These are phyloP conservation scores for Takifugu bimaculatus DNA, from an alignment of 2,113 vertebrate species.

Conservation along the genomic window DNA sequence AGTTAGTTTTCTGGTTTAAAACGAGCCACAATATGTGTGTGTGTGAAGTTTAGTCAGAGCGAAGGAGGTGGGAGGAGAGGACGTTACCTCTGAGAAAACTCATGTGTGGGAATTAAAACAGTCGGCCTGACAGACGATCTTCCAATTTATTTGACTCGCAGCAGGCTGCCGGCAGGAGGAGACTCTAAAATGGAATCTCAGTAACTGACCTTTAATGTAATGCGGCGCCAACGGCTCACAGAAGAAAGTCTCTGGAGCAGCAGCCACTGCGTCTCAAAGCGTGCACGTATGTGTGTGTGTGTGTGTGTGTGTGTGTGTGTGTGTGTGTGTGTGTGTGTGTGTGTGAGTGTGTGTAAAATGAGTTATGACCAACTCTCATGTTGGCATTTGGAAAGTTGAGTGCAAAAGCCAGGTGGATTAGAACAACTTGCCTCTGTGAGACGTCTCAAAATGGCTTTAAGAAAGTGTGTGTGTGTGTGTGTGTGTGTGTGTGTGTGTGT, in stretches of 20 bases:
- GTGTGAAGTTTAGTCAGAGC: conserved; percentile 4
- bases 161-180: conserved; percentile 35
- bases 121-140: conserved; percentile 49
- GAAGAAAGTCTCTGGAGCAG: conserved; percentile 41
- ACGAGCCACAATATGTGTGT: neutral
- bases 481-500: conserved; percentile 19
- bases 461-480: conserved; percentile 12
- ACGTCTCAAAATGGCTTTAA: conserved; percentile 57
- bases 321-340: conserved; percentile 15
- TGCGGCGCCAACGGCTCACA: conserved; percentile 48
- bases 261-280: conserved; percentile 13
- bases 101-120: conserved; percentile 48
- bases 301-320: conserved; percentile 13
- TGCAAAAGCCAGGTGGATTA: conserved; percentile 67
- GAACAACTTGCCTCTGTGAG: conserved; percentile 55
- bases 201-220: conserved; percentile 66
- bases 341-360: conserved; percentile 32
- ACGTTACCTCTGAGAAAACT: conserved; percentile 21
- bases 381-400: conserved; percentile 56
- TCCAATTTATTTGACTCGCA: conserved; percentile 51
- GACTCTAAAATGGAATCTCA: conserved; percentile 59
- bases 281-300: conserved; percentile 19
- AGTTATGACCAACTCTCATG: conserved; percentile 54
- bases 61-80: neutral
- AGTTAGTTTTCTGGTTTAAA: conserved; percentile 11